These are phyloP conservation scores for Cryptotermes secundus DNA, from an alignment of 1,140 invertebrate genomes.

Conservation along the genomic window DNA sequence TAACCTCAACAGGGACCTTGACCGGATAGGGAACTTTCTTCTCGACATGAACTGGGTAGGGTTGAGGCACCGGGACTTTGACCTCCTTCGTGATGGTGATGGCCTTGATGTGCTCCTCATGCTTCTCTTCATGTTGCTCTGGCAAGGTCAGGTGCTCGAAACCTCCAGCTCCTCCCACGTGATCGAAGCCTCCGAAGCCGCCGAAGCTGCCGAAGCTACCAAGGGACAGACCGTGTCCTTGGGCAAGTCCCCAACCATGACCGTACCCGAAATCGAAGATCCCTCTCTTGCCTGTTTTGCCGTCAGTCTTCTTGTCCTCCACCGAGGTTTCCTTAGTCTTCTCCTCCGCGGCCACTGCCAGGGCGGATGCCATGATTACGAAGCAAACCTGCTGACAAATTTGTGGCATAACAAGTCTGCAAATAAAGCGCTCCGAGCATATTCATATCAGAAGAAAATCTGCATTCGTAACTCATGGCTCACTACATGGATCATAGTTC, in stretches of 20 bases:
- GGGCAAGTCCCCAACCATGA: slow-evolving; percentile 31
- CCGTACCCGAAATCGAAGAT: slow-evolving; percentile 32
- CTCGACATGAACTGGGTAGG: slow-evolving; percentile 61
- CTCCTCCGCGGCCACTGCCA: not conserved
- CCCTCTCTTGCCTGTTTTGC: slow-evolving; percentile 26
- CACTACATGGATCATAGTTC: too few relatives aligned
- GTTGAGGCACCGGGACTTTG: slow-evolving; percentile 59
- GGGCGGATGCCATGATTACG: not conserved
- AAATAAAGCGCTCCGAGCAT: too few relatives aligned
- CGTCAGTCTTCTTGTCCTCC: not conserved
- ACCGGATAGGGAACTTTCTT: slow-evolving; percentile 62
- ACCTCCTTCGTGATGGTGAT: slow-evolving; percentile 62
- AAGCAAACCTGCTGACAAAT: not conserved
- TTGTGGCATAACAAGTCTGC: too few relatives aligned
- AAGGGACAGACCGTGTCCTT: not conserved
- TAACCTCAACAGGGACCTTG: slow-evolving; percentile 61
- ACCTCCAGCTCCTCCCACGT: slow-evolving; percentile 47
- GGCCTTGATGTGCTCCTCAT: slow-evolving; percentile 69
- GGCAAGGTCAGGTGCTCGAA: not conserved
- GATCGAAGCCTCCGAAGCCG: slow-evolving; percentile 43
- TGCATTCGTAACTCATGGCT: too few relatives aligned
- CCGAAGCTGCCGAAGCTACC: slow-evolving; percentile 36
- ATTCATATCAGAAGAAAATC: too few relatives aligned
- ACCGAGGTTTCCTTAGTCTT: not conserved
- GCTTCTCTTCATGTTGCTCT: slow-evolving; percentile 34